Conservation (phyloP, 2,113 vertebrate species). For the Caretta caretta region DNA sequence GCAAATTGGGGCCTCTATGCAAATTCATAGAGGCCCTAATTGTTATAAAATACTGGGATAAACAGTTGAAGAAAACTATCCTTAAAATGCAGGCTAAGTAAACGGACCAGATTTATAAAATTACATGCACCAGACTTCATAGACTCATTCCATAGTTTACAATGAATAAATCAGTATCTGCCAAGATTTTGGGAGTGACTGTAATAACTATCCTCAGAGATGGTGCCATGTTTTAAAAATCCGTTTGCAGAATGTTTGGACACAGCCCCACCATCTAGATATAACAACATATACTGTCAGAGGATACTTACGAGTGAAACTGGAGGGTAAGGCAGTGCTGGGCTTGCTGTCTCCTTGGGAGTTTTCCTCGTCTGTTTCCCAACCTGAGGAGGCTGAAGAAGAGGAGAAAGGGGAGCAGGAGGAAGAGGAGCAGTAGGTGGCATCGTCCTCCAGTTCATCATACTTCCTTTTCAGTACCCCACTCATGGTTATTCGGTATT, state of each 20-base stretch:
- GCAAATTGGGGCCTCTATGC: neutral
- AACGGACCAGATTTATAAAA: rapidly evolving
- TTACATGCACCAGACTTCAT: rapidly evolving
- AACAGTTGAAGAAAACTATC: neutral
- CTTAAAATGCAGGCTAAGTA: neutral
- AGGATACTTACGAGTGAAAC: constrained; percentile 88
- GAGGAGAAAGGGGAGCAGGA: constrained; percentile 88
- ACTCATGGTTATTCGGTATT: constrained; percentile 83
- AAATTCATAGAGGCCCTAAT: neutral
- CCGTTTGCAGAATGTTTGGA: neutral
- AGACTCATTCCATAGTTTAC: neutral
- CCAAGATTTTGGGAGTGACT: neutral
- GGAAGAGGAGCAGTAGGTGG: constrained; percentile 87
- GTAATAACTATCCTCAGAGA: neutral
- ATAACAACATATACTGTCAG: neutral
- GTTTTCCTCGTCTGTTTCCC: constrained; percentile 91
- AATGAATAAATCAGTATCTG: neutral
- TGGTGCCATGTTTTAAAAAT: neutral
- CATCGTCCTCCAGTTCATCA: constrained; percentile 92
- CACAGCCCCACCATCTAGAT: rapidly evolving
- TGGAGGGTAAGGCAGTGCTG: constrained; percentile 79
- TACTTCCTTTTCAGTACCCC: constrained; percentile 95
- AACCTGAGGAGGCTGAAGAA: constrained; percentile 84
- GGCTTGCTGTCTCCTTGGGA: constrained; percentile 84
- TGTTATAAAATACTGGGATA: neutral